Evolutionary conservation across 2,888 invertebrate genomes (phyloP).

Genomic region (Cephus runcator): DNA sequence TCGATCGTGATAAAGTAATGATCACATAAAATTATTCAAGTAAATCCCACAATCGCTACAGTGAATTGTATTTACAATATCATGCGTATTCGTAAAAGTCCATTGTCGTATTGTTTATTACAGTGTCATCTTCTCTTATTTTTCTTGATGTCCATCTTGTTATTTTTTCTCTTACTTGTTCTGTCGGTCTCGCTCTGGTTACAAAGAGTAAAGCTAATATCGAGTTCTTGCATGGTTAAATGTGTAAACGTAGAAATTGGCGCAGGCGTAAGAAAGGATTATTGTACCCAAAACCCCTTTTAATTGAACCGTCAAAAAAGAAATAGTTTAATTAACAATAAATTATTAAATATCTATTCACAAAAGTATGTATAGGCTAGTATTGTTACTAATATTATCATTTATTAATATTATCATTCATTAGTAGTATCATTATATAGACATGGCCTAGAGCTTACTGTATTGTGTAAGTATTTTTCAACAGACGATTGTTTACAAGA

Average conservation of each 20-base stretch:
- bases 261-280: conserved; percentile 40
- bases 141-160: neutral
- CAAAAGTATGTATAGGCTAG: conserved; percentile 58
- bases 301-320: conserved; percentile 30
- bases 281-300: conserved; percentile 57
- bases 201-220: conserved; percentile 1
- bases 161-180: conserved; percentile 5
- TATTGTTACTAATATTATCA: conserved; percentile 20
- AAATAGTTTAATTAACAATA: conserved; percentile 59
- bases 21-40: conserved; percentile 61
- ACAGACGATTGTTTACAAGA: conserved; percentile 31
- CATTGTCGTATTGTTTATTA: conserved; percentile 10
- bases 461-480: conserved; percentile 29
- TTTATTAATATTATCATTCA: conserved; percentile 21
- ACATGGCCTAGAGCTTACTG: conserved; percentile 30
- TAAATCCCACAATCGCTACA: conserved; percentile 47
- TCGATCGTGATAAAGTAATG: conserved; percentile 57
- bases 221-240: conserved; percentile 14
- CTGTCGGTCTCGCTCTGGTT: conserved; percentile 5
- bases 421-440: conserved; percentile 34
- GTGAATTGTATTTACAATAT: conserved; percentile 53
- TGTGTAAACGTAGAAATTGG: conserved; percentile 19
- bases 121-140: neutral
- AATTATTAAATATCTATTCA: conserved; percentile 65
- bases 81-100: conserved; percentile 32